Base-by-base conservation (phyloP, 2,888 invertebrate genomes). In the Drosophila limbata region DNA sequence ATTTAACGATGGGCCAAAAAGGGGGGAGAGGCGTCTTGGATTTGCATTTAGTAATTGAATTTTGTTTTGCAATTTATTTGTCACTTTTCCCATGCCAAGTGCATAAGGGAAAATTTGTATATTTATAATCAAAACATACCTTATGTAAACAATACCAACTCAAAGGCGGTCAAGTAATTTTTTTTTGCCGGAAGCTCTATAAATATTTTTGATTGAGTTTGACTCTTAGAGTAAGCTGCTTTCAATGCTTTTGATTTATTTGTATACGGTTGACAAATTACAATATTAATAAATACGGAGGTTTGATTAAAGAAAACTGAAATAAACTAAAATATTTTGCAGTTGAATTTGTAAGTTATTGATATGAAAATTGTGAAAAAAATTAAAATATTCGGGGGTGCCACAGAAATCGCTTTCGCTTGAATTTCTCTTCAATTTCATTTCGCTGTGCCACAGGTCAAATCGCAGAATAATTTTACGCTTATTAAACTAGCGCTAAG, bases 11-110 rank as follows among this genome's bases (percentile, higher is more conserved):
- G 19, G 44, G 44, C 45, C 15, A 21, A 11, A 9, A 11, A 10
- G 19, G 9, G 50, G 50, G 35, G 9, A 17, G 40, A 51, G 53
- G 45, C 72, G 72, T 64, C 74, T 79, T 68, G 65, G 76, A 84
- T 87, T 89, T 89, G 89, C 85, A 85, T 85, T 85, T 87, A 56
- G 85, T 89, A 85, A 85, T 85, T 85, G 85, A 85, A 85, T 85
- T 89, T 82, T 87, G 85, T 84, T 87, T 81, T 82, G 73, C 69
- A 87, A 82, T 87, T 84, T 88, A 88, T 84, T 76, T 82, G 48
- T 56, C 53, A 60, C 62, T 61, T 8, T 15, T 39, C 52, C 15
- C 60, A 74, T 86, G 88, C 84, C 88, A 84, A 88, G 25, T 56
- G 2, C 28, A 57, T 8, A 62, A 45, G 25, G 35, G 55, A 60